These are phyloP conservation scores for Ptilodon capucinus DNA, from an alignment of 2,888 invertebrate genomes.

Conservation along the genomic window DNA sequence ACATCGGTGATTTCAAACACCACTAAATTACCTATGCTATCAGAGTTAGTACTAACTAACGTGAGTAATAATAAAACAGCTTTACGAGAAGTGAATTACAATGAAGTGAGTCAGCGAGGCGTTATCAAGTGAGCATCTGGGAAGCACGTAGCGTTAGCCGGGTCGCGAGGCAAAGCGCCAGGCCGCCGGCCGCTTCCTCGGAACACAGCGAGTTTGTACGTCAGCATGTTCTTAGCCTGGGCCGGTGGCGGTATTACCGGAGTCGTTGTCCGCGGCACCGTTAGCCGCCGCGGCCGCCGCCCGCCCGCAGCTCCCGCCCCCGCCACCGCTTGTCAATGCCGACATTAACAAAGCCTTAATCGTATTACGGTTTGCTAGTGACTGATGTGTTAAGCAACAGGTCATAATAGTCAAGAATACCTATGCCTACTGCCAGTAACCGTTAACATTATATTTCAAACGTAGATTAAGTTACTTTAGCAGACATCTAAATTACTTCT, in stretches of 20 bases:
- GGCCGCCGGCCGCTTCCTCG: conserved; percentile 42
- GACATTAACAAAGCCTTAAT: conserved; percentile 2
- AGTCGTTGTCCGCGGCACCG: conserved; percentile 75
- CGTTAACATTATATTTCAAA: too few species aligned
- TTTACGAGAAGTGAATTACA: conserved; percentile 65
- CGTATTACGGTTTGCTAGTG: not conserved
- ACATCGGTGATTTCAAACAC: conserved; percentile 8
- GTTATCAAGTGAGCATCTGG: conserved; percentile 65
- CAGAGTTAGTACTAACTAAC: too few species aligned
- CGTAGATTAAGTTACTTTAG: too few species aligned
- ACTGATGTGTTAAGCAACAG: not conserved
- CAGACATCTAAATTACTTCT: too few species aligned
- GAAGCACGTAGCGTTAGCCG: conserved; percentile 54
- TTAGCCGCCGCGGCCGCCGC: conserved; percentile 50
- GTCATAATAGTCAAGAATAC: too few species aligned
- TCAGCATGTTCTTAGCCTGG: conserved; percentile 64
- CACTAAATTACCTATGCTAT: conserved; percentile 23
- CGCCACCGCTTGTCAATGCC: conserved; percentile 21
- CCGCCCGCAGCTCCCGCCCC: conserved; percentile 15
- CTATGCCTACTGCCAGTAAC: not conserved
- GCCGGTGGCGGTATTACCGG: conserved; percentile 46
- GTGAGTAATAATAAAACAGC: conserved; percentile 48
- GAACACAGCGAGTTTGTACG: conserved; percentile 55
- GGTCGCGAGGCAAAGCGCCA: conserved; percentile 18
- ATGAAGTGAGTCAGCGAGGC: conserved; percentile 59